Evolutionary conservation across 2,113 vertebrate genomes (phyloP).

Genomic region (Callorhinus ursinus): DNA sequence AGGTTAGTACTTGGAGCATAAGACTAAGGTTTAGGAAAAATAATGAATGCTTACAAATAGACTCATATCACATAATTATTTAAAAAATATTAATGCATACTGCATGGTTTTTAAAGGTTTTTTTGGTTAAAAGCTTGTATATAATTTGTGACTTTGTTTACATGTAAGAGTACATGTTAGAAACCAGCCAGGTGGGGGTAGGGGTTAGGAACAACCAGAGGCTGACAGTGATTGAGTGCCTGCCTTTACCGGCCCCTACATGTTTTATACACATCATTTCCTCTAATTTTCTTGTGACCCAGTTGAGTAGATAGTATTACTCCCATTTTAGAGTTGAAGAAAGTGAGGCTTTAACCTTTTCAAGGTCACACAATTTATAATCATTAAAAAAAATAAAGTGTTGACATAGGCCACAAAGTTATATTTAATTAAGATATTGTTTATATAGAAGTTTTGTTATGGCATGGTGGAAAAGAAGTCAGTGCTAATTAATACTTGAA

Average conservation of each 20-base stretch:
- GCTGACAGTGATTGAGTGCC: not conserved
- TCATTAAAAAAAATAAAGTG: not conserved
- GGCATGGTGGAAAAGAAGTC: not conserved
- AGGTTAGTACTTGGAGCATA: constrained; percentile 6
- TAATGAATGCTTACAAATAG: not conserved
- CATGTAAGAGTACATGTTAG: not conserved
- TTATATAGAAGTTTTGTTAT: constrained; percentile 23
- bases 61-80: not conserved
- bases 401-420: not conserved
- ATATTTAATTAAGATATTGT: constrained; percentile 12
- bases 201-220: not conserved
- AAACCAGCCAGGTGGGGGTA: not conserved
- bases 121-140: constrained; percentile 20
- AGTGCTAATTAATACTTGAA: constrained; percentile 31
- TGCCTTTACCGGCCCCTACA: not conserved
- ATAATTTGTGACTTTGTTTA: constrained; percentile 41
- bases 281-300: constrained; percentile 25
- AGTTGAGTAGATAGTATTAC: not conserved
- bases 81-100: not conserved
- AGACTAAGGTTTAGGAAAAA: constrained; percentile 34
- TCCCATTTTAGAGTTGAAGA: constrained; percentile 19
- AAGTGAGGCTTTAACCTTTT: constrained; percentile 39
- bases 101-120: constrained; percentile 22
- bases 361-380: not conserved
- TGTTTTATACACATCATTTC: not conserved